phyloP scores from a whole-genome alignment of 1,140 invertebrate species.

The Dendroctonus ponderosae region DNA sequence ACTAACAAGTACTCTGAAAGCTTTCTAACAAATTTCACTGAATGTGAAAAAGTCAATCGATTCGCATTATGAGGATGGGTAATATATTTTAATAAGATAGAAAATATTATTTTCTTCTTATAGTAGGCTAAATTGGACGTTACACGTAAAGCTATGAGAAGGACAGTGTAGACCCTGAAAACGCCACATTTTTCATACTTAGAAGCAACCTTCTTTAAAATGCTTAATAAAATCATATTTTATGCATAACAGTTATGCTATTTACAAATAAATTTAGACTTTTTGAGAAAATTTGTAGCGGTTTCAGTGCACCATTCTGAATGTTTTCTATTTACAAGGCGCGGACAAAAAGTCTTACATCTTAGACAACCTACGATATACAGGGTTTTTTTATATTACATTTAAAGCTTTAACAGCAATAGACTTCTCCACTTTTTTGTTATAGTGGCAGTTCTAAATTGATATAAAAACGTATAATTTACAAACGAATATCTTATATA shows the following conservation, averaged over 20 bases:
- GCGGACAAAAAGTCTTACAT: conserved; percentile 26
- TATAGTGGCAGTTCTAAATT: conserved; percentile 35
- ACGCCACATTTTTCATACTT: not conserved
- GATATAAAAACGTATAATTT: conserved; percentile 22
- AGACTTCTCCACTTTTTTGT: conserved; percentile 32
- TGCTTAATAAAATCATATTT: no score
- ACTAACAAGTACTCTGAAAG: no score
- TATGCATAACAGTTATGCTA: no score
- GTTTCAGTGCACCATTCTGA: not conserved
- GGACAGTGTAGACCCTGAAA: conserved; percentile 10
- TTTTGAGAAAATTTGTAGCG: not conserved
- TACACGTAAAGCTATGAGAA: conserved; percentile 28
- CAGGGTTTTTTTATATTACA: conserved; percentile 30
- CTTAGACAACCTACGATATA: conserved; percentile 17
- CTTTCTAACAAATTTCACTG: no score
- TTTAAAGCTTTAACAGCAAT: conserved; percentile 36
- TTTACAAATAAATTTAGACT: not conserved
- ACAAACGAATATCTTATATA: not conserved
- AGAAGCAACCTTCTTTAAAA: not conserved
- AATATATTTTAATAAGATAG: no score
- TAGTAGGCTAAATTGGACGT: conserved; percentile 5
- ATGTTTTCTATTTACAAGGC: conserved; percentile 22
- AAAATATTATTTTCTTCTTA: no score
- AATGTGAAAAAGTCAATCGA: no score
- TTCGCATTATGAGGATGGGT: no score